phyloP scores from a whole-genome alignment of 2,113 vertebrate species.

The Helogale parvula region DNA sequence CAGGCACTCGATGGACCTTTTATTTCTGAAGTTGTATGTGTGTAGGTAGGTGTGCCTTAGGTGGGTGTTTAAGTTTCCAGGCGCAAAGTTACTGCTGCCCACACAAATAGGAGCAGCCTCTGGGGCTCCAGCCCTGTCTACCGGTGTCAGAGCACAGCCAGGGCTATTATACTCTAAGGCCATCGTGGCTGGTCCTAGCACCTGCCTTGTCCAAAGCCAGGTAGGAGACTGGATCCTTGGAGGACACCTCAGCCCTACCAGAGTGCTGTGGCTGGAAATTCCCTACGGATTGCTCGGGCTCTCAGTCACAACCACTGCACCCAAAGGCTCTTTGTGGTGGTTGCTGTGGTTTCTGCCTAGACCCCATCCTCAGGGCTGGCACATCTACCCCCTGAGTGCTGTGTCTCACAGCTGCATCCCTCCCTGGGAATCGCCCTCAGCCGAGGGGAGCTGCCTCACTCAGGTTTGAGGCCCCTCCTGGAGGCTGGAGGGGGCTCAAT shows the following conservation, averaged over 20 bases:
- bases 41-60: conserved; percentile 20
- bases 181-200: background rate
- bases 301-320: background rate
- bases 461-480: background rate
- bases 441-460: background rate
- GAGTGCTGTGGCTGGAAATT: background rate
- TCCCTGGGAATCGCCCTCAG: background rate
- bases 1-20: conserved; percentile 14
- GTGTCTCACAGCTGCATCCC: background rate
- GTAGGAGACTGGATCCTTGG: background rate
- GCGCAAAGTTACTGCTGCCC: background rate
- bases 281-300: background rate
- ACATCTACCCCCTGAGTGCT: background rate
- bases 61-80: conserved; percentile 18
- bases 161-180: background rate
- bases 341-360: background rate
- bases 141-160: background rate
- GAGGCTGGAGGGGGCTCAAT: background rate
- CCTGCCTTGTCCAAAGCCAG: background rate
- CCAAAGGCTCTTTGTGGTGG: background rate
- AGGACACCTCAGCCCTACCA: background rate
- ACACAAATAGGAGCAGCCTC: background rate
- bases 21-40: conserved; percentile 46
- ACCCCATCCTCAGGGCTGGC: background rate
- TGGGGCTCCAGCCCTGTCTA: background rate